These are phyloP conservation scores for Mionectes macconnelli DNA, from an alignment of 2,113 vertebrate genomes.

Conservation along the genomic window DNA sequence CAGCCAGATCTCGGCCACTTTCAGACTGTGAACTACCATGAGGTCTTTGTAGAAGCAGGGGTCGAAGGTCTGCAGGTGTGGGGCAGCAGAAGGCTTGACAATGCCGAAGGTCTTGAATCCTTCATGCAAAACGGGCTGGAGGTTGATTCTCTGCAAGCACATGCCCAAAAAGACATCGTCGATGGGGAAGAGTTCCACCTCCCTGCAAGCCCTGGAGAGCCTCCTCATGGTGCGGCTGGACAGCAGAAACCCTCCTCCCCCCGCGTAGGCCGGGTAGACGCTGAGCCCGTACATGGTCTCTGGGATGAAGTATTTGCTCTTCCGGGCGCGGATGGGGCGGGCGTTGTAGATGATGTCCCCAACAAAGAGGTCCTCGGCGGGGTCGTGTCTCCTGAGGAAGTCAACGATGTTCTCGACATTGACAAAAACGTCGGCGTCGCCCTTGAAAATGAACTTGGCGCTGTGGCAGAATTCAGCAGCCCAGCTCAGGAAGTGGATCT, in stretches of 20 bases:
- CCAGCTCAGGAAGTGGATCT: conserved; percentile 94
- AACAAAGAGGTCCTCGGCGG: conserved; percentile 82
- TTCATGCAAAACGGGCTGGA: conserved; percentile 83
- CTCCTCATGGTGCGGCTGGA: conserved; percentile 84
- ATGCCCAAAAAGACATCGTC: conserved; percentile 97
- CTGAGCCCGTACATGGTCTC: conserved; percentile 87
- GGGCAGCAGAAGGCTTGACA: conserved; percentile 87
- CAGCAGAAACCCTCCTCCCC: conserved; percentile 92
- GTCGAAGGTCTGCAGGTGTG: conserved; percentile 89
- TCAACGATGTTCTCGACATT: conserved; percentile 91
- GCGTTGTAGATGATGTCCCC: conserved; percentile 93
- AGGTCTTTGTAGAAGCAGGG: conserved; percentile 95
- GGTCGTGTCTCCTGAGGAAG: conserved; percentile 78
- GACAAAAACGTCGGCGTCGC: conserved; percentile 91
- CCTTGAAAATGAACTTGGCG: conserved; percentile 92
- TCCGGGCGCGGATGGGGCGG: conserved; percentile 83
- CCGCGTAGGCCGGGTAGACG: conserved; percentile 88
- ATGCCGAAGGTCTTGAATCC: conserved; percentile 98
- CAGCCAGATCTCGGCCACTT: conserved; percentile 92
- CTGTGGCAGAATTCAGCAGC: conserved; percentile 83
- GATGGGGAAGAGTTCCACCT: conserved; percentile 96
- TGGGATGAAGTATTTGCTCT: conserved; percentile 93
- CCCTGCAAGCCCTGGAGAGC: conserved; percentile 82
- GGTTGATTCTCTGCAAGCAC: conserved; percentile 89
- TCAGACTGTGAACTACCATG: conserved; percentile 95